phyloP scores from a whole-genome alignment of 2,113 vertebrate species.

The Sylvietta virens region DNA sequence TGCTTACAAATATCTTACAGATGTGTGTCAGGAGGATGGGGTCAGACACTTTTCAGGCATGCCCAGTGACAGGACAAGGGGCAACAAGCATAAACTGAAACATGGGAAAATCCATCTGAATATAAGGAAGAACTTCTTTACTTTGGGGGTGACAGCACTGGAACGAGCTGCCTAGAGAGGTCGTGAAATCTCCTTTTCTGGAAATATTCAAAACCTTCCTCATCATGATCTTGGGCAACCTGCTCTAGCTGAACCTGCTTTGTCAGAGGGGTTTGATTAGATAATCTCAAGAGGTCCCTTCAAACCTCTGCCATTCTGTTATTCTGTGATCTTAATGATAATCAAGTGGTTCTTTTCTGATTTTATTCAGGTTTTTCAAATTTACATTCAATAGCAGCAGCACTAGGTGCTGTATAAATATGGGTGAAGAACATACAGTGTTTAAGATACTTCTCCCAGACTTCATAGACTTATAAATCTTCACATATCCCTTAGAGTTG shows the following conservation, averaged over 20 bases:
- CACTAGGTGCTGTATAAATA: not conserved
- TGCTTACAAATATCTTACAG: not conserved
- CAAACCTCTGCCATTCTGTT: not conserved
- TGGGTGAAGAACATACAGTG: not conserved
- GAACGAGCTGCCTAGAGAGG: not conserved
- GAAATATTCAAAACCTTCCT: not conserved
- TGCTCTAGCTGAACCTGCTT: not conserved
- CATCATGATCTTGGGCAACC: not conserved
- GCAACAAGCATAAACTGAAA: not conserved
- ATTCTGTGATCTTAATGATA: not conserved
- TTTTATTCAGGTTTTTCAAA: not conserved
- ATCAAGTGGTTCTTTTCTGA: not conserved
- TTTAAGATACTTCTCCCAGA: not conserved
- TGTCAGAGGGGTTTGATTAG: not conserved
- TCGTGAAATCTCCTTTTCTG: not conserved
- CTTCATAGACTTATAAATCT: rapidly evolving
- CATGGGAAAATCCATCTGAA: not conserved
- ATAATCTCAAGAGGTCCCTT: not conserved
- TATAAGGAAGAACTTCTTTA: not conserved
- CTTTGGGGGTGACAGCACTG: not conserved
- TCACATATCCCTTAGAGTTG: not conserved
- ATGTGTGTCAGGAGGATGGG: not conserved
- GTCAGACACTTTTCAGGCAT: not conserved
- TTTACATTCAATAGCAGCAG: not conserved
- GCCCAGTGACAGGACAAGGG: not conserved